Evolutionary conservation across 2,797 vertebrate genomes (phyloP), one percentile per base, ranked within the genome.

Genomic region (Acropternis orthonyx): DNA sequence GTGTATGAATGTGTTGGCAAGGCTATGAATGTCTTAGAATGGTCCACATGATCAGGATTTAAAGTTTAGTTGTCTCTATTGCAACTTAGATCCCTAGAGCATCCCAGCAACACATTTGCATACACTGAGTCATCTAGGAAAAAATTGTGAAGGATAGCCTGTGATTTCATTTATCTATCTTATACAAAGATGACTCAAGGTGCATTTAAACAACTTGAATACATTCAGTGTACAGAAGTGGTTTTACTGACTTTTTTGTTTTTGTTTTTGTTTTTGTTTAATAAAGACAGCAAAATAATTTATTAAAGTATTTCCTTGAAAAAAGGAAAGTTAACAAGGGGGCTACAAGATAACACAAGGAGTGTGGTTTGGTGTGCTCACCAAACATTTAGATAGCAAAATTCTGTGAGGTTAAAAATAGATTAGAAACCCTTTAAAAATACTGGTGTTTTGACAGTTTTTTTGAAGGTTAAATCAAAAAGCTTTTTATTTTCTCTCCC

Each of bases 381-480:
- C 12, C 3, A 69, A n/a, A 27, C 3, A 54, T 37, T 91, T 74
- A 67, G 89, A 28, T 27, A 65, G 28, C 41, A 11, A 75, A 85
- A 90, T 75, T 89, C 32, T 34, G 12, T 71, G 49, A 73, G 22
- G 24, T 52, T 92, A 85, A 83, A 79, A 88, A 73, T 22, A 90
- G 22, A 65, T 55, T 65, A 78, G 19, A 83, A 88, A 75, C 4
- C 3, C 17, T 89, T 95, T 41, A 73, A 82, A 73, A 49, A 11
- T 72, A 51, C 23, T 48, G 4, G 6, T 85, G 21, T 92, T 93
- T 56, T 81, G 18, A 65, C 17, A 74, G 44, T 24, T 67, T 12
- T 85, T 92, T 84, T 88, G 43, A 95, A 92, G 43, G 55, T 84
- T 85, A 94, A 82, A 68, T 61, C 28, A 81, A 77, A 51, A 83